Base-by-base conservation (phyloP, 2,888 invertebrate genomes). In the Agonum fuliginosum region DNA sequence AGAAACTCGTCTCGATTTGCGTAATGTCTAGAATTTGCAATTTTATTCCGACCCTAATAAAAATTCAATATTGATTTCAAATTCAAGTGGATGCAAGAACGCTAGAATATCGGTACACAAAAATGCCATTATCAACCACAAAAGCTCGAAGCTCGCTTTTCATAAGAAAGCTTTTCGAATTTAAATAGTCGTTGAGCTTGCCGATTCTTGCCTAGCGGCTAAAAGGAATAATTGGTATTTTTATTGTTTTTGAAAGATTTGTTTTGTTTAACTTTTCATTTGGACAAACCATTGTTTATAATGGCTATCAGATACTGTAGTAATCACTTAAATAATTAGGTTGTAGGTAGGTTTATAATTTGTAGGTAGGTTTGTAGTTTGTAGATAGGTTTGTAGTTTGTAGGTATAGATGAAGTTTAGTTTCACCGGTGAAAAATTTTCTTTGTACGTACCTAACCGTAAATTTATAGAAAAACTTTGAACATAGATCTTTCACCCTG, bases 121-220 rank as follows among this genome's bases (percentile, higher is more conserved):
- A 34, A 67, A 67, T 67, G 20, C 67, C 67, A 67, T 67, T 67
- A 67, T 41, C 22, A 67, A 41, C 6, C 41, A 67, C 67, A 20
- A 22, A 19, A 41, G 37, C 24, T 27, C 54, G 54, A 54, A 41
- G 37, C 24, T 27, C 54, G 54, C 22, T 54, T 54, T 54, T 22
- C 41, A 41, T 41, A 37, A 67, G 41, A 67, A 67, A 41, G 41
- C 19, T 22, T 37, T 22, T 41, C 41, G 14, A n/a, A n/a, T 41
- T 4, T 14, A 12, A 41, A 12, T 67, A 22, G 10, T 65, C 37
- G 22, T 20, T 12, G 37, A n/a, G n/a, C n/a, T 1, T 54, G n/a
- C 54, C 8, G n/a, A 51, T 54, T 5, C 24, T 54, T 24, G 54
- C 54, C 24, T 37, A 3, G 12, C 3, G 37, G 37, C 12, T 3